Conservation (phyloP, 1,140 invertebrate species). For the Drosophila nigromelanica region DNA sequence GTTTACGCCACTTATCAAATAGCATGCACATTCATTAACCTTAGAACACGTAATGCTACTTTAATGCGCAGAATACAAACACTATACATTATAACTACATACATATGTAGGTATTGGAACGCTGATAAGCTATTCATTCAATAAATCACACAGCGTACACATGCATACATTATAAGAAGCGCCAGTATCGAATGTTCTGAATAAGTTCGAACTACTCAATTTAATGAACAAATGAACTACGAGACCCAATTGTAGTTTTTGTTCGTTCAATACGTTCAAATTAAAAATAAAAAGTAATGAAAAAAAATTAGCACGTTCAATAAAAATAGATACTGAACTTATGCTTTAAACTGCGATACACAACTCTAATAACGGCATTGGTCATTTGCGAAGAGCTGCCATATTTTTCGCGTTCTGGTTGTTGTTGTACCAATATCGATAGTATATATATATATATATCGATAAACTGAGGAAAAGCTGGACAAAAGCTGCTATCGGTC, state of each 20-base stretch:
- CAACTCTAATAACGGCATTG: not conserved
- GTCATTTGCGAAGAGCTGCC: conserved; percentile 31
- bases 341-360: no score
- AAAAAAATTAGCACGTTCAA: no score
- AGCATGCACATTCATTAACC: conserved; percentile 30
- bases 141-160: conserved; percentile 31
- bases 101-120: not conserved
- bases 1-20: conserved; percentile 49
- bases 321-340: not conserved
- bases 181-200: not conserved
- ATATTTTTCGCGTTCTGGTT: not conserved
- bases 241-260: no score
- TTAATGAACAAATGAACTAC: no score
- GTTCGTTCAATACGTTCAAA: no score
- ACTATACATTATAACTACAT: conserved; percentile 2
- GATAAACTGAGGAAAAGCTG: conserved; percentile 41
- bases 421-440: conserved; percentile 30
- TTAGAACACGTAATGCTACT: conserved; percentile 41
- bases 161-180: conserved; percentile 1
- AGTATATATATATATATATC: conserved; percentile 13
- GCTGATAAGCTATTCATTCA: conserved; percentile 63
- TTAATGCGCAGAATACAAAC: conserved; percentile 16
- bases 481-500: conserved; percentile 33
- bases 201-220: no score
- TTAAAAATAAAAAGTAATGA: no score